Evolutionary conservation across 2,888 invertebrate species (phyloP), one percentile per base, ranked within the genome.

Genomic region (Acronicta aceris): DNA sequence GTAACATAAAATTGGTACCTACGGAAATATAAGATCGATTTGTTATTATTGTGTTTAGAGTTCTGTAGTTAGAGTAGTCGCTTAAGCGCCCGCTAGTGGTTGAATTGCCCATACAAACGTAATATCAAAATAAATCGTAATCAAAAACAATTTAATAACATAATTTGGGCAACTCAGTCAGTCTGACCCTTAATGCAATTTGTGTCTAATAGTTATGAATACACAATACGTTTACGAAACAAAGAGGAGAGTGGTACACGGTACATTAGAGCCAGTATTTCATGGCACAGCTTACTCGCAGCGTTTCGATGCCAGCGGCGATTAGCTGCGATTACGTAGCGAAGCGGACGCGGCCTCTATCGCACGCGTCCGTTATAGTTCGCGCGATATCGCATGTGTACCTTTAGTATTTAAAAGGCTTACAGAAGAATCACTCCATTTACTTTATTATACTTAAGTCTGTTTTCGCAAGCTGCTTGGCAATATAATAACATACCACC

Each of bases 301-400:
- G 38, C 56, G 56, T 21, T 27, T 49, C 45, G 56, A 59, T 63
- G 36, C 17, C 16, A 30, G 46, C 27, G 27, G 40, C 68, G 64
- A 61, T 74, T 64, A 67, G 17, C 43, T 46, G 40, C 46, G 51
- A 62, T 54, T 41, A 54, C 42, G 65, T 27, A 16, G 30, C 33
- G 36, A 15, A 51, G 54, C 48, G 46, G 51, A 33, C 45, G 53
- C 41, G 30, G 36, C 52, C 50, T 49, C 50, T 45, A n/a, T 47
- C 62, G 55, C 47, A 50, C 21, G 50, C 46, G 40, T 16, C 55
- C 58, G 43, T 0, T 15, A 17, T 36, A 49, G 43, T 41, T 30
- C 43, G 59, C 53, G 50, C 54, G 56, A n/a, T 64, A 61, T 56
- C 51, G 41, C 40, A n/a, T 27, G 13, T 33, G 5, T n/a, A 38